Percentiles rank a stretch among this genome's conserved stretches.
Evolutionary conservation across 2,113 vertebrate species (phyloP).

Genomic region (Carlito syrichta): DNA sequence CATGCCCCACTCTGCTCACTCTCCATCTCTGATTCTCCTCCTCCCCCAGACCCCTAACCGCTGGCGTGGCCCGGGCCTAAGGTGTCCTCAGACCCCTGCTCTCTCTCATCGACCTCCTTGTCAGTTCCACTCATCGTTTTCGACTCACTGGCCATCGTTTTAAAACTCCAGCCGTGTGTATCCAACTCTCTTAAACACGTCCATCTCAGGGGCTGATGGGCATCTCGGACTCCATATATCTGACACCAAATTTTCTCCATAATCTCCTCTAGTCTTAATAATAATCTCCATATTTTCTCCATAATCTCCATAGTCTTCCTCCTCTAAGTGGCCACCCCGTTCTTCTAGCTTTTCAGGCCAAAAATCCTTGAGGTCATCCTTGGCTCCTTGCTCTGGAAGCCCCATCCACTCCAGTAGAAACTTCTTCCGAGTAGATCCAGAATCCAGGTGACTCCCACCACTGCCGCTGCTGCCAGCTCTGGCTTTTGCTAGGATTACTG

Average conservation of each 20-base stretch:
- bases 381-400: neutral
- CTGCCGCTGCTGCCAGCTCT: neutral
- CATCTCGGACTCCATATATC: neutral
- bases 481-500: neutral
- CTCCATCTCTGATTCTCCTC: neutral
- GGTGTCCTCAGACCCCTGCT: neutral
- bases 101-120: neutral
- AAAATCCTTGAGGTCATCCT: neutral
- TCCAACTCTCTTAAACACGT: neutral
- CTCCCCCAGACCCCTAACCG: neutral
- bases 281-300: no score
- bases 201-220: neutral
- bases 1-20: neutral
- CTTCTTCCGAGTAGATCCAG: neutral
- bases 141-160: no score
- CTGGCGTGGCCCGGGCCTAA: neutral
- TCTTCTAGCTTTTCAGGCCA: neutral
- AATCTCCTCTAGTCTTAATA: no score
- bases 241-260: neutral
- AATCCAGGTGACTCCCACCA: neutral
- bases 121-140: neutral
- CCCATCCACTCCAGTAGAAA: neutral
- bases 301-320: neutral
- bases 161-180: neutral
- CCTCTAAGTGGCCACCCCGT: neutral